Evolutionary conservation across 2,888 invertebrate species (phyloP), one percentile per base, ranked within the genome.

Genomic region (Ochropleura plecta): DNA sequence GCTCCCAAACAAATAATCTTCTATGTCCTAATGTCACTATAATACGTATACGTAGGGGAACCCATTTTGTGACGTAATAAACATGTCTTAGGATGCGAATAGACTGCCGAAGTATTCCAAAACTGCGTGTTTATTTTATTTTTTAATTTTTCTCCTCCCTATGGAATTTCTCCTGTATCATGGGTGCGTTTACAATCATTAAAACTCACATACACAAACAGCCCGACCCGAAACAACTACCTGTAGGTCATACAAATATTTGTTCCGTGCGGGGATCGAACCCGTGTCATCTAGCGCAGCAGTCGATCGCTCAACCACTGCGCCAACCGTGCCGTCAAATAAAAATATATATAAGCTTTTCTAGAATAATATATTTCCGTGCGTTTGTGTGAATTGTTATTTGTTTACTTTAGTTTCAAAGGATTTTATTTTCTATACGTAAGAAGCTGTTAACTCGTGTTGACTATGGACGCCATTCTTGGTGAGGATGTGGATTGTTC

Each of bases 1-100:
- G 65, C 70, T 66, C 62, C 79, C 55, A 70, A 79, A 81, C 78
- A 88, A 86, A 87, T 86, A 86, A 85, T 86, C 78, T 84, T 88
- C 79, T 80, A 80, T 72, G 81, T 83, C 64, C 76, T 85, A 75
- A 85, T 85, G 79, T 80, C 79, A 79, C 83, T 66, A 72, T 78
- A 78, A 82, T 82, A 81, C 66, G 49, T 77, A n/a, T n/a, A n/a
- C 74, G 68, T 76, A 59, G 70, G 77, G 73, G 73, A 73, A 73
- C 70, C 76, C 83, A 83, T 87, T 83, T 83, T 53, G 69, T 74
- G 62, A 20, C 64, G 74, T 79, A 62, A 83, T 87, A 85, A 87
- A 86, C 71, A 76, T 75, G 72, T 69, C 67, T 78, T 69, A 76
- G 69, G 76, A 16, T 9, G 40, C 42, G 30, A 18, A 51, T 51